Evolutionary conservation across 2,113 vertebrate genomes (phyloP).

Genomic region (Vidua chalybeata): DNA sequence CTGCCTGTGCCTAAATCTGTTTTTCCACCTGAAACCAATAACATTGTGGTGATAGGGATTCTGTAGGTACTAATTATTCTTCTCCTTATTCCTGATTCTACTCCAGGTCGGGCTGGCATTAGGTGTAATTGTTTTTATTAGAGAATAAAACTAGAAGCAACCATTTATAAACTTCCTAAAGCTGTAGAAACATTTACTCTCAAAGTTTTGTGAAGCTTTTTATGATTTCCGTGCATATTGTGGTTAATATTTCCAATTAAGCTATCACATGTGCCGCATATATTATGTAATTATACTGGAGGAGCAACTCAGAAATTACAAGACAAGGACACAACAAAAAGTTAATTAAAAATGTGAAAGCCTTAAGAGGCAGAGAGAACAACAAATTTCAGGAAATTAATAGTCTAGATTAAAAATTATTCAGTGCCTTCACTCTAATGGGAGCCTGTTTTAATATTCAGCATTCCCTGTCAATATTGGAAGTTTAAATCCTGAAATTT

Average conservation of each 20-base stretch:
- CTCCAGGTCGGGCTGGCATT: conserved; percentile 35
- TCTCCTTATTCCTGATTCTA: conserved; percentile 38
- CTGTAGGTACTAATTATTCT: conserved; percentile 22
- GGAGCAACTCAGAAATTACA: conserved; percentile 77
- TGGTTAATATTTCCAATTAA: conserved; percentile 72
- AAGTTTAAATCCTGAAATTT: conserved; percentile 77
- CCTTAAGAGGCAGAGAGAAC: conserved; percentile 62
- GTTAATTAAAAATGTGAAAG: conserved; percentile 76
- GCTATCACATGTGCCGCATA: conserved; percentile 70
- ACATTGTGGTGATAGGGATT: neutral
- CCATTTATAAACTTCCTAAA: conserved; percentile 65
- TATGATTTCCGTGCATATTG: conserved; percentile 52
- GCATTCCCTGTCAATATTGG: conserved; percentile 74
- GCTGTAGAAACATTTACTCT: conserved; percentile 63
- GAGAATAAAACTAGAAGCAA: conserved; percentile 27
- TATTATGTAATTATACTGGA: conserved; percentile 74
- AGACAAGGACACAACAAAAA: conserved; percentile 77
- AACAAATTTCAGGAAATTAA: conserved; percentile 73
- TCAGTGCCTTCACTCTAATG: conserved; percentile 70
- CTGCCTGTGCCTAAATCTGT: conserved; percentile 6
- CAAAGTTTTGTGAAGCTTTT: conserved; percentile 71
- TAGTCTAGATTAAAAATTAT: conserved; percentile 74
- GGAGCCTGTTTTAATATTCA: conserved; percentile 65
- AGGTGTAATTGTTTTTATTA: conserved; percentile 59
- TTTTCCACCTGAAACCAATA: conserved; percentile 26